Evolutionary conservation across 1,140 invertebrate species (phyloP).

Genomic region (Ceratitis capitata): DNA sequence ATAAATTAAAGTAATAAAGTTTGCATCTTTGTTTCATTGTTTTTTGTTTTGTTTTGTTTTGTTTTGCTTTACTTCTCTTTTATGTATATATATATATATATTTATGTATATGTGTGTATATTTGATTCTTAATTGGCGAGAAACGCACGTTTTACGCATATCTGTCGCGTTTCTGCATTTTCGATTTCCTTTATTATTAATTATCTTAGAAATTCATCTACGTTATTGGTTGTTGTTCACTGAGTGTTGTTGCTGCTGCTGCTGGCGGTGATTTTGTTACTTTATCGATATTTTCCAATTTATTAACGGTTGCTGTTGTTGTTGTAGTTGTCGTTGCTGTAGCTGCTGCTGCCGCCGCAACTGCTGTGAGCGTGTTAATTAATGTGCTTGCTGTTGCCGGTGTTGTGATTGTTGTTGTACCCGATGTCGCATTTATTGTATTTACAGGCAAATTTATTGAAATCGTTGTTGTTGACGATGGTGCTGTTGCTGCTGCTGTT

Average conservation of each 20-base stretch:
- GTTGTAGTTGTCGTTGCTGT: conserved; percentile 43
- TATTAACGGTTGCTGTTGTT: conserved; percentile 42
- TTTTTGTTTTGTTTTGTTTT: not conserved
- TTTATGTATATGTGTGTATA: not conserved
- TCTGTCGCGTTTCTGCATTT: not conserved
- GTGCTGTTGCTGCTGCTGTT: conserved; percentile 25
- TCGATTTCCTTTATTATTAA: conserved; percentile 33
- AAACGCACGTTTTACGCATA: not conserved
- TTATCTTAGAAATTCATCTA: conserved; percentile 51
- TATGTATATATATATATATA: conserved; percentile 7
- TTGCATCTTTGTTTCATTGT: conserved; percentile 28
- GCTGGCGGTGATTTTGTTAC: conserved; percentile 39
- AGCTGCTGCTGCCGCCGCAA: conserved; percentile 41
- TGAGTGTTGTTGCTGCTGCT: conserved; percentile 49
- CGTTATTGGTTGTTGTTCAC: conserved; percentile 52
- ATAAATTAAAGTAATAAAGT: conserved; percentile 37
- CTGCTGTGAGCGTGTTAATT: conserved; percentile 24
- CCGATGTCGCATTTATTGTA: conserved; percentile 46
- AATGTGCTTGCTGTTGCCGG: conserved; percentile 45
- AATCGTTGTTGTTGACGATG: conserved; percentile 31
- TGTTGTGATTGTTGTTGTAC: conserved; percentile 49
- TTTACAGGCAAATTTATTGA: conserved; percentile 46
- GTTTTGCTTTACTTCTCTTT: not conserved
- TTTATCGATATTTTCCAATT: not conserved
- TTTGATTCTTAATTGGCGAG: conserved; percentile 16